Percentiles rank a stretch among this genome's conserved stretches.
These are phyloP conservation scores for Marisa cornuarietis DNA, from an alignment of 1,140 invertebrate species.

Conservation along the genomic window DNA sequence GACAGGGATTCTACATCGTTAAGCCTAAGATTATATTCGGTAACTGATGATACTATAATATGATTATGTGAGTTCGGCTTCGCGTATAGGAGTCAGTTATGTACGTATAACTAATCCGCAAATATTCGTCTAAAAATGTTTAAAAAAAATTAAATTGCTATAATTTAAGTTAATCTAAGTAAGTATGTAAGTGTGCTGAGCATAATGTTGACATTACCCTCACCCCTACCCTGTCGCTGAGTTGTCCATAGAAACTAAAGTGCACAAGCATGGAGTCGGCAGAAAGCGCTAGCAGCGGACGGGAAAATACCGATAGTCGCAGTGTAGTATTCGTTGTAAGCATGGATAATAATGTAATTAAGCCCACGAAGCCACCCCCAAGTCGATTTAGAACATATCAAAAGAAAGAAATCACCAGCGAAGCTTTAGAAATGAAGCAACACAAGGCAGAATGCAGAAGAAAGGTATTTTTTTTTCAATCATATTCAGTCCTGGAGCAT, in stretches of 20 bases:
- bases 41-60: too few species aligned
- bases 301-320: slow-evolving; percentile 10
- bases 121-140: too few species aligned
- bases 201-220: neutral
- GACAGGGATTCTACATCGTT: too few species aligned
- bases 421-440: slow-evolving; percentile 32
- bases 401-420: slow-evolving; percentile 15
- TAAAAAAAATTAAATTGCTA: neutral
- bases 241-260: neutral
- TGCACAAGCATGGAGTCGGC: neutral
- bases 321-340: slow-evolving; percentile 11
- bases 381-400: slow-evolving; percentile 19
- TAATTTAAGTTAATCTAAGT: neutral
- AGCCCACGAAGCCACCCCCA: neutral
- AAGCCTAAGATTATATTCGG: too few species aligned
- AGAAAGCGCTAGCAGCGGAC: slow-evolving; percentile 31
- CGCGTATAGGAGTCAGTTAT: too few species aligned
- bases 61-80: too few species aligned
- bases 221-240: neutral
- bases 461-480: slow-evolving; percentile 20
- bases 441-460: slow-evolving; percentile 30
- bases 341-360: neutral
- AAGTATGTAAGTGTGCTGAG: neutral
- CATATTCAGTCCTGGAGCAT: too few species aligned
- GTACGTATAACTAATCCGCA: too few species aligned